phyloP scores from a whole-genome alignment of 2,113 vertebrate genomes.

The Sebastes schlegelii region DNA sequence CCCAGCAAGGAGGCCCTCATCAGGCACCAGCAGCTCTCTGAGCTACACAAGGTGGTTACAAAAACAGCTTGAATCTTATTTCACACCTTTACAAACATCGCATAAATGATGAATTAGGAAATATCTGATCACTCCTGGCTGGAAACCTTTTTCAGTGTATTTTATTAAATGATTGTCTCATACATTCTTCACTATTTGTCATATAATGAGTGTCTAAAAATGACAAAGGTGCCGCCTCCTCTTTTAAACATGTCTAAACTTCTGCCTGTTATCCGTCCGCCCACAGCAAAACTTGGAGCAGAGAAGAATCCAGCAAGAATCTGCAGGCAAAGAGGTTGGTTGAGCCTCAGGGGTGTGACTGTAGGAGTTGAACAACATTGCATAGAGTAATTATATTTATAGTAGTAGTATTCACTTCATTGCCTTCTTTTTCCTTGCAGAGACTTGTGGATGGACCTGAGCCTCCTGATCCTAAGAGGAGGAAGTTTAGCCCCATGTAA shows the following conservation, averaged over 20 bases:
- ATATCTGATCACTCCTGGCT: neutral
- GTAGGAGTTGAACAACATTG: neutral
- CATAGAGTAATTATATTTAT: neutral
- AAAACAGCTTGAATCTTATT: neutral
- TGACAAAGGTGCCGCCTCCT: neutral
- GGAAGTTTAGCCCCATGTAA: constrained; percentile 85
- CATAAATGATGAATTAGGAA: neutral
- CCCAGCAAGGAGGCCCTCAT: constrained; percentile 93
- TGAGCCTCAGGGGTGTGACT: neutral
- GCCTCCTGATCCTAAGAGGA: constrained; percentile 86
- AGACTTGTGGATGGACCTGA: constrained; percentile 82
- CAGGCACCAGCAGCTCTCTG: constrained; percentile 92
- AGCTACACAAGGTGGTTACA: constrained; percentile 89
- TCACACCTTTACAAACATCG: neutral
- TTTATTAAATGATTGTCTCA: neutral
- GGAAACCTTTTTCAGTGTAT: neutral
- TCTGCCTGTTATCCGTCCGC: neutral
- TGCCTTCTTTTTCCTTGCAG: constrained; percentile 71
- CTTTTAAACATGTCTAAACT: neutral
- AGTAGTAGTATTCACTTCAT: neutral
- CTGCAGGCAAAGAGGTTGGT: constrained; percentile 85
- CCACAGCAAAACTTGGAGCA: constrained; percentile 92
- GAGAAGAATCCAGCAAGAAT: constrained; percentile 84
- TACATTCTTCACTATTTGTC: neutral
- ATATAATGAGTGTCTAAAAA: neutral